phyloP scores from a whole-genome alignment of 1,140 invertebrate species.

The Drosophila eugracilis region DNA sequence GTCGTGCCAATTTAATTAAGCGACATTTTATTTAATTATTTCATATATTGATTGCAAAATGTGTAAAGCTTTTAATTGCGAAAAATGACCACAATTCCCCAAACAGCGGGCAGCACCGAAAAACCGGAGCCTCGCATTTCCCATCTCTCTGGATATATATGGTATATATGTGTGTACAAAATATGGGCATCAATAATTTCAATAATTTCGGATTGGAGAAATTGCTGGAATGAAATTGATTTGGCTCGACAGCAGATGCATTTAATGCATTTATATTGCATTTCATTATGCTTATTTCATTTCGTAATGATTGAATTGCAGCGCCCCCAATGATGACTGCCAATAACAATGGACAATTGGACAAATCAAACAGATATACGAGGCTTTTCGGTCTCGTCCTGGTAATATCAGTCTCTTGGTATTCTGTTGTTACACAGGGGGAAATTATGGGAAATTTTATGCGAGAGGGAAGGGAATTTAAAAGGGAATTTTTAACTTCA shows the following conservation, averaged over 20 bases:
- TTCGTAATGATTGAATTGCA: constrained; percentile 75
- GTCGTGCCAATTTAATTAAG: constrained; percentile 81
- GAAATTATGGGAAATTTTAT: neutral
- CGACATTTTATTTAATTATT: constrained; percentile 80
- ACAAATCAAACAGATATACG: constrained; percentile 52
- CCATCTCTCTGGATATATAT: neutral
- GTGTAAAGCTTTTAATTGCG: constrained; percentile 79
- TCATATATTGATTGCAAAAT: constrained; percentile 71
- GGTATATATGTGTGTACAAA: constrained; percentile 6
- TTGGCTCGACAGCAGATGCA: constrained; percentile 56
- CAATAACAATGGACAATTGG: constrained; percentile 62
- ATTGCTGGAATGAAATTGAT: constrained; percentile 38
- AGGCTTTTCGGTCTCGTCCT: constrained; percentile 12
- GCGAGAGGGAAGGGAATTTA: too few species aligned
- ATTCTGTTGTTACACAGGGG: neutral
- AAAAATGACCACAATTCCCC: constrained; percentile 44
- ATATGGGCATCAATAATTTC: constrained; percentile 56
- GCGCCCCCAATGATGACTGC: constrained; percentile 55
- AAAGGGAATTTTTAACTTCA: too few species aligned
- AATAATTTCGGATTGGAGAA: constrained; percentile 44
- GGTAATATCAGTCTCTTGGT: neutral
- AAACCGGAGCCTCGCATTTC: constrained; percentile 1
- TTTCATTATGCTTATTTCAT: constrained; percentile 80
- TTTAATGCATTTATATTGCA: constrained; percentile 82
- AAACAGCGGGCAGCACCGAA: constrained; percentile 1